Conservation (phyloP, 2,113 vertebrate species). For the Daubentonia madagascariensis region DNA sequence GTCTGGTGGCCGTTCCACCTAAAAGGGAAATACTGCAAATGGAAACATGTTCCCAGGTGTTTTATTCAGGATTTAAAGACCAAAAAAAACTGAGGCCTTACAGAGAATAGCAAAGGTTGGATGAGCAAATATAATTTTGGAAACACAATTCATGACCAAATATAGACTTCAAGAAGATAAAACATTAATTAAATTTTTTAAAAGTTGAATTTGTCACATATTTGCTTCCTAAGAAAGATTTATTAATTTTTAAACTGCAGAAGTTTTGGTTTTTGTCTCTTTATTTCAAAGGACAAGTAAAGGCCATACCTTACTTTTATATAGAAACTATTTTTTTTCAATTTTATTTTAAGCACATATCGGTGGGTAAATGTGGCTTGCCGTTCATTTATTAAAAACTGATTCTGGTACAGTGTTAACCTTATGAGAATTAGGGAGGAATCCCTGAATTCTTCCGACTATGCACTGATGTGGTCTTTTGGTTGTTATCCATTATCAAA, state of each 20-base stretch:
- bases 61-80: neutral
- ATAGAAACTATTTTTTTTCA: neutral
- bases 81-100: neutral
- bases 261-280: neutral
- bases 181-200: neutral
- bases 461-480: neutral
- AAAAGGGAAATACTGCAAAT: slow-evolving; percentile 58
- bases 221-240: neutral
- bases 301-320: neutral
- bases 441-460: neutral
- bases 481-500: neutral
- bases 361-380: neutral
- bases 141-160: neutral
- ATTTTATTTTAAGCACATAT: neutral
- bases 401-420: neutral
- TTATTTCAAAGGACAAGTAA: slow-evolving; percentile 10
- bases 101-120: neutral
- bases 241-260: neutral
- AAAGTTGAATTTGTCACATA: neutral
- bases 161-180: neutral
- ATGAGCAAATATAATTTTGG: neutral
- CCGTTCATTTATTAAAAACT: neutral
- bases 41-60: slow-evolving; percentile 41
- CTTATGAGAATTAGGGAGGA: neutral
- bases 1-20: slow-evolving; percentile 96